These are phyloP conservation scores for Masnerella sp. DNA, from an alignment of 2,888 invertebrate species.

Conservation along the genomic window DNA sequence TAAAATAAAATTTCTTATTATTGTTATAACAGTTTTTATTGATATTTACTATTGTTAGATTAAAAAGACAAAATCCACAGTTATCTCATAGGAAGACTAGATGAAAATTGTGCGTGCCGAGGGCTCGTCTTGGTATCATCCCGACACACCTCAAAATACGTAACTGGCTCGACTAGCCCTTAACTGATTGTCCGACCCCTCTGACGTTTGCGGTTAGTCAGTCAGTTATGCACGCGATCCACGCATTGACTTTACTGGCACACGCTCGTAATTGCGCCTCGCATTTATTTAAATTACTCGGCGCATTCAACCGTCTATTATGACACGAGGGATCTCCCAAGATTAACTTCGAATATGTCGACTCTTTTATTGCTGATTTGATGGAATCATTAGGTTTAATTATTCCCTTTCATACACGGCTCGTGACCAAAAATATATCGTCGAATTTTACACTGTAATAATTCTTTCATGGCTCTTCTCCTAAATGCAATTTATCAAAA, in stretches of 20 bases:
- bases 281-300: slow-evolving; percentile 70
- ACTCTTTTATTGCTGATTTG: slow-evolving; percentile 11
- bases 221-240: slow-evolving; percentile 74
- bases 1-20: too few species aligned
- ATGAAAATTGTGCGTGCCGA: slow-evolving; percentile 70
- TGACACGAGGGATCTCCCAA: slow-evolving; percentile 45
- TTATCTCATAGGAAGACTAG: too few species aligned
- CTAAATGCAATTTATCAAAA: too few species aligned
- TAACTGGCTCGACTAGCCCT: slow-evolving; percentile 69
- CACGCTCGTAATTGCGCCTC: slow-evolving; percentile 60
- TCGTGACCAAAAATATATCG: too few species aligned
- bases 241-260: slow-evolving; percentile 75
- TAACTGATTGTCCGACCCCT: slow-evolving; percentile 66
- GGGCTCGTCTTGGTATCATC: slow-evolving; percentile 63
- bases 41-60: too few species aligned
- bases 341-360: slow-evolving; percentile 36
- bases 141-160: slow-evolving; percentile 60
- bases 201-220: slow-evolving; percentile 70
- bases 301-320: slow-evolving; percentile 64
- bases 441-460: too few species aligned
- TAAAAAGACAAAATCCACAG: too few species aligned
- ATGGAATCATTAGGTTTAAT: slow-evolving; percentile 5
- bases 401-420: not conserved
- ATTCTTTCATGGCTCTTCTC: too few species aligned
- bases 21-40: too few species aligned